Evolutionary conservation across 2,113 vertebrate genomes (phyloP), one percentile per base, ranked within the genome.

Genomic region (Synchiropus splendidus): DNA sequence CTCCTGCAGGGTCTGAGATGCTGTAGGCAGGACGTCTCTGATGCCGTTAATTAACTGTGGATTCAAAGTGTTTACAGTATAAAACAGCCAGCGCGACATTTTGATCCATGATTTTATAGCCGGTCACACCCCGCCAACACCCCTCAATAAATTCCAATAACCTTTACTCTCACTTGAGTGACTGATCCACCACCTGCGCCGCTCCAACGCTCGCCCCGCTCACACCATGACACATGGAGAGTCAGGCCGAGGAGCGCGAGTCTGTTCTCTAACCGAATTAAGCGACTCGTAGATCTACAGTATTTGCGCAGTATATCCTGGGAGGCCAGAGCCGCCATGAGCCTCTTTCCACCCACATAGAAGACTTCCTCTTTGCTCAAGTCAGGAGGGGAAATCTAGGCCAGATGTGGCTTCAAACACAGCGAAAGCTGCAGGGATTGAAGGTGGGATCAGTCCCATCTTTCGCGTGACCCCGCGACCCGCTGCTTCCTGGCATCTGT

Each of bases 401-500:
- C 78, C 83, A 86, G 82, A 84, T 86, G 83, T 81, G 74, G 72
- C 74, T 77, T 84, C 82, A 84, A 81, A 83, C 72, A 51, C 39
- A 55, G 45, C 69, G 65, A 80, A 78, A 76, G 70, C 75, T 69
- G 51, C 52, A 38, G 64, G 80, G 80, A 83, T 77, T 75, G 67
- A 55, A 79, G 74, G 65, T 74, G 70, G 73, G 80, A 83, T 80
- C 67, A 72, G 73, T 55, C 73, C 72, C 73, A 71, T 80, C 76
- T 77, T 73, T 64, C 11, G 57, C 53, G 13, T 79, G 80, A 79
- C 79, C 83, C 62, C n/a, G 2, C 54, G 70, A 78, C 77, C 75
- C 33, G 64, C 57, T 65, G 42, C 60, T 75, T 80, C 75, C 72
- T 80, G 77, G 71, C 78, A 75, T 77, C 64, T 67, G 58, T 64